Conservation (phyloP, 35 echinoderm and acorn worm genomes). For the Eucidaris tribuloides region DNA sequence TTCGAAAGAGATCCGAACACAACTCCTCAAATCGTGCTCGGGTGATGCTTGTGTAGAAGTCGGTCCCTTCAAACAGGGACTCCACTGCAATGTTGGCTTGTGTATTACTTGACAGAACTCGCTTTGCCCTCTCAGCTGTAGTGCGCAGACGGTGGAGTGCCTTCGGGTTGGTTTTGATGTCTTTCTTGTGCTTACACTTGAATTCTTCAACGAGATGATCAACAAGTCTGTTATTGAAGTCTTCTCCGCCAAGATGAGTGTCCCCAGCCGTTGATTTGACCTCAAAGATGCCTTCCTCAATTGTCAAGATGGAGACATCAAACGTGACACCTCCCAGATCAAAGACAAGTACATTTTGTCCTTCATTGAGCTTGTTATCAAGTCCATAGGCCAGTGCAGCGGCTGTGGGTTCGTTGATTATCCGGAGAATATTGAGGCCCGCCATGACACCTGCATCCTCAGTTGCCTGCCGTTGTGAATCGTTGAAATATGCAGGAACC, state of each 20-base stretch:
- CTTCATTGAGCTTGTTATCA: conserved; percentile 58
- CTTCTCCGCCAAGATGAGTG: conserved; percentile 77
- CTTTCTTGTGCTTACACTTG: conserved; percentile 84
- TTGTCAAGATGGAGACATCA: conserved; percentile 72
- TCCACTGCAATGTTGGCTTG: conserved; percentile 89
- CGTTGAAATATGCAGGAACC: conserved; percentile 70
- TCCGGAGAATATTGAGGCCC: too few relatives aligned
- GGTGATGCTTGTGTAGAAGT: conserved; percentile 94
- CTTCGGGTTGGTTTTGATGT: conserved; percentile 52
- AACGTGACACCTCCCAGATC: conserved; percentile 76
- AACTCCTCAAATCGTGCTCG: conserved; percentile 87
- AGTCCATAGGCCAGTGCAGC: conserved; percentile 64
- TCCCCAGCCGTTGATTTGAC: conserved; percentile 72
- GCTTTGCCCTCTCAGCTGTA: conserved; percentile 75
- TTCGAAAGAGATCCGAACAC: conserved; percentile 57
- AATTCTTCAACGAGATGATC: conserved; percentile 70
- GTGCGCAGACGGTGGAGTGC: conserved; percentile 65
- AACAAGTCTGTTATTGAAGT: conserved; percentile 72
- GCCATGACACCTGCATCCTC: conserved; percentile 60
- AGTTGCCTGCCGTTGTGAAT: conserved; percentile 60
- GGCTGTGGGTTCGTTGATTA: conserved; percentile 60
- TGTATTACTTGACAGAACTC: conserved; percentile 72
- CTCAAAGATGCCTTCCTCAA: conserved; percentile 86
- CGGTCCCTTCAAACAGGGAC: conserved; percentile 84
- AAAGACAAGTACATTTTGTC: conserved; percentile 69